Percentiles rank a stretch among this genome's conserved stretches.
Conservation (phyloP, 2,113 vertebrate genomes). For the Tauraco erythrolophus region DNA sequence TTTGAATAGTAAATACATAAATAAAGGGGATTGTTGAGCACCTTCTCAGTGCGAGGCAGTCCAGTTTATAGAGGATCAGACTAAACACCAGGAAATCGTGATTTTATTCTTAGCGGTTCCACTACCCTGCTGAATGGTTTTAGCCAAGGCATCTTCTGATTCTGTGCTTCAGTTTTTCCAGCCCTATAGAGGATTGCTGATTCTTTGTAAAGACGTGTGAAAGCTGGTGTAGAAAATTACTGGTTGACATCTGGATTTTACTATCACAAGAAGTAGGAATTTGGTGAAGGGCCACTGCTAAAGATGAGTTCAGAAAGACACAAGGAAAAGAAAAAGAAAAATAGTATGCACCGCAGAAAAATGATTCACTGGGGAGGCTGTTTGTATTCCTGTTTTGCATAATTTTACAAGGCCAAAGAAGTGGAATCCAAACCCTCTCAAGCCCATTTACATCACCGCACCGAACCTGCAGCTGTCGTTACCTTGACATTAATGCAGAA, state of each 20-base stretch:
- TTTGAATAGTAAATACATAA: conserved; percentile 33
- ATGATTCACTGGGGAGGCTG: neutral
- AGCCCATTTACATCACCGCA: neutral
- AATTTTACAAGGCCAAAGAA: conserved; percentile 14
- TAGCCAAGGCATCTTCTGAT: conserved; percentile 28
- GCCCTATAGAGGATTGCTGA: neutral
- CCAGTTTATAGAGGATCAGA: conserved; percentile 9
- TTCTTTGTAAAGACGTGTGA: neutral
- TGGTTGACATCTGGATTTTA: neutral
- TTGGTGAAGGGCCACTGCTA: neutral
- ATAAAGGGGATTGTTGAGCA: conserved; percentile 4
- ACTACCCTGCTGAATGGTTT: neutral
- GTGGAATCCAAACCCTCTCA: neutral
- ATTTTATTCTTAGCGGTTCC: conserved; percentile 35
- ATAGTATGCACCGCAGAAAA: neutral
- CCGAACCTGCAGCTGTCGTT: conserved; percentile 18
- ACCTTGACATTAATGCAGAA: conserved; percentile 53
- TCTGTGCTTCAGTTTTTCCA: conserved; percentile 24
- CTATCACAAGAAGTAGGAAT: neutral
- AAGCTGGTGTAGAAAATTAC: neutral
- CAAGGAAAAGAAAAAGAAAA: neutral
- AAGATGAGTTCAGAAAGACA: neutral
- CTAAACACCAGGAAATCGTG: conserved; percentile 19
- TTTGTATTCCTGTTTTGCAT: neutral
- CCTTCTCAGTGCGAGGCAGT: conserved; percentile 19